phyloP scores from a whole-genome alignment of 2,113 vertebrate genomes.

The Oostethus manadensis region DNA sequence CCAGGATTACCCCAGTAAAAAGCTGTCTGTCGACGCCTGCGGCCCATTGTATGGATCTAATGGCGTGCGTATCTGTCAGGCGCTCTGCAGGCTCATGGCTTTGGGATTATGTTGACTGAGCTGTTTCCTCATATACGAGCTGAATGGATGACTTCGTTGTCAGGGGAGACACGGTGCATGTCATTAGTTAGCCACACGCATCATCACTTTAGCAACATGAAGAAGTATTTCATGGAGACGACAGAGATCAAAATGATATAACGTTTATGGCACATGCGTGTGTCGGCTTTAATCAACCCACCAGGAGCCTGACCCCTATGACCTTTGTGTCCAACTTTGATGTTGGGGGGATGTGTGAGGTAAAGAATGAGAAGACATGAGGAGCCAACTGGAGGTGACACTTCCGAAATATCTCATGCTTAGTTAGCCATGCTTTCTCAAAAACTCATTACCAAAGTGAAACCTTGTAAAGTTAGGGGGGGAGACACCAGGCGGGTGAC shows the following conservation, averaged over 20 bases:
- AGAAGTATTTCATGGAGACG: background rate
- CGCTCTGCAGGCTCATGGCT: slow-evolving; percentile 25
- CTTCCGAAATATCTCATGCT: slow-evolving; percentile 37
- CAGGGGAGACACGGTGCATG: background rate
- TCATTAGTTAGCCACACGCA: background rate
- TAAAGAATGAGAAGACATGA: slow-evolving; percentile 35
- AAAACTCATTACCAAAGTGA: slow-evolving; percentile 14
- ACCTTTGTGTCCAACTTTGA: slow-evolving; percentile 37
- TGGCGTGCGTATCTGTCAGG: slow-evolving; percentile 50
- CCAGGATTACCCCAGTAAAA: slow-evolving; percentile 44
- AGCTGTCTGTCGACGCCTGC: slow-evolving; percentile 46
- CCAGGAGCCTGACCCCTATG: slow-evolving; percentile 41
- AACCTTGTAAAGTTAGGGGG: background rate
- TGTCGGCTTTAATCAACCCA: slow-evolving; percentile 20
- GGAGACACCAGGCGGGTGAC: slow-evolving; percentile 7
- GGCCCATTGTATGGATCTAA: slow-evolving; percentile 40
- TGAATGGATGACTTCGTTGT: slow-evolving; percentile 30
- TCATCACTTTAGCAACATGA: background rate
- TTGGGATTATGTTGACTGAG: slow-evolving; percentile 40
- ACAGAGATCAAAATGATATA: background rate
- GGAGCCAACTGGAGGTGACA: slow-evolving; percentile 25
- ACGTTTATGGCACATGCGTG: slow-evolving; percentile 25
- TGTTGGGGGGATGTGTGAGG: slow-evolving; percentile 14
- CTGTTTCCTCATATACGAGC: slow-evolving; percentile 22
- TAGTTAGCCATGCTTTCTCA: slow-evolving; percentile 16